A percentile compares a stretch with the other conserved stretches of the same genome.
Conservation (phyloP, 2,888 invertebrate genomes). For the Microctonus aethiopoides region DNA sequence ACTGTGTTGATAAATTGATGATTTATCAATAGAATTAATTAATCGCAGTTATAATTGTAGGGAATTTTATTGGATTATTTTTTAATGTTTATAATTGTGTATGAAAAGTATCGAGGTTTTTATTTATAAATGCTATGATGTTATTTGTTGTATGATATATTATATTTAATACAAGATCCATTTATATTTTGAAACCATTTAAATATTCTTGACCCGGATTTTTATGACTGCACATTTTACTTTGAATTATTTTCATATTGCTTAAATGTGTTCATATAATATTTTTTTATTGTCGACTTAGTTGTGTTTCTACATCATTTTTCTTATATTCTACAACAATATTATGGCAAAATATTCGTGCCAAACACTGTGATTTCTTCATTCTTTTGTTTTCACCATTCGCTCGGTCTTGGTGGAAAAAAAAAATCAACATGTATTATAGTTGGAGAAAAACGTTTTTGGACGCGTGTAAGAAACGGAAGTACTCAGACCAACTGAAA, state of each 20-base stretch:
- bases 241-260: slow-evolving; percentile 39
- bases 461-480: slow-evolving; percentile 9
- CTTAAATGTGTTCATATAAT: background rate
- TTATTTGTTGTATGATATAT: too few relatives aligned
- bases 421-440: background rate
- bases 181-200: slow-evolving; percentile 27
- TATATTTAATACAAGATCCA: too few relatives aligned
- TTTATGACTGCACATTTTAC: slow-evolving; percentile 19
- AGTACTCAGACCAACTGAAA: slow-evolving; percentile 1
- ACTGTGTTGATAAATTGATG: too few relatives aligned
- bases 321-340: background rate
- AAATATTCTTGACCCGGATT: slow-evolving; percentile 36
- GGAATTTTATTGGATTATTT: too few relatives aligned
- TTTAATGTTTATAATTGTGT: too few relatives aligned
- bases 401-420: background rate
- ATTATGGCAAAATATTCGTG: background rate
- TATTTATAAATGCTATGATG: too few relatives aligned
- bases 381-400: background rate
- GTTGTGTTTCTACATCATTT: background rate
- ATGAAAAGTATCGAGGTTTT: too few relatives aligned
- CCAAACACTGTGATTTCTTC: background rate
- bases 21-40: too few relatives aligned
- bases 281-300: background rate
- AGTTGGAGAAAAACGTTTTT: background rate
- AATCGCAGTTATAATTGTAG: too few relatives aligned